Base-by-base conservation (phyloP, 2,797 vertebrate species). In the Enteromius radiatus region DNA sequence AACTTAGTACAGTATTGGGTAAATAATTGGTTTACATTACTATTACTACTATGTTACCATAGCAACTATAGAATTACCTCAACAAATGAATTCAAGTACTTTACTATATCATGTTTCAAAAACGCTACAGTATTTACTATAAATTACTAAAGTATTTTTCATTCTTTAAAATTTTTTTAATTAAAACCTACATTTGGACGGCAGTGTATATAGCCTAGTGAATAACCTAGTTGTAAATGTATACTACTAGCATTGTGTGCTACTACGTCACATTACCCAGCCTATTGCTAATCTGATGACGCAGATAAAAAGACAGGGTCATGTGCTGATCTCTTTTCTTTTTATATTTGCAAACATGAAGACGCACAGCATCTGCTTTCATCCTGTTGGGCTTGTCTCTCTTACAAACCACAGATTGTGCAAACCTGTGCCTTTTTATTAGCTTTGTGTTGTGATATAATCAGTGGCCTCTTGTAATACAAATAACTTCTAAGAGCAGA, bases 401-500 rank as follows among this genome's bases (percentile, higher is more conserved):
- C 73, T 15, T 2, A 17, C 56, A 63, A 64, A 76, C 15, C 74
- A 19, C 45, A 36, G 45, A 52, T 45, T 67, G 31, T 49, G 33
- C 21, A 68, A 78, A 54, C 28, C 43, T 26, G 17, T 49, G 77
- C 49, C 63, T 52, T 78, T 77, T 67, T 47, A 49, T 38, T 15
- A 4, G 28, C 73, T 69, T 63, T 80, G 67, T 69, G 49, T 86
- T 43, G 56, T 26, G 52, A 74, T 81, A 56, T 81, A 69, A 78
- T 78, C 43, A 76, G 36, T 63, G 74, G 36, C 54, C 47, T 38
- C 33, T 74, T 75, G 61, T 23, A 77, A 45, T 76, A 79, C 64
- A 26, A 75, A 59, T 84, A 65, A 61, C 77, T 86, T 73, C 78
- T 76, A 75, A 84, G 49, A 3, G 9, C 31, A 38, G 33, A 80